Percentiles rank a stretch among this genome's conserved stretches.
Conservation (phyloP, 2,888 invertebrate genomes). For the Apodemia zela region DNA sequence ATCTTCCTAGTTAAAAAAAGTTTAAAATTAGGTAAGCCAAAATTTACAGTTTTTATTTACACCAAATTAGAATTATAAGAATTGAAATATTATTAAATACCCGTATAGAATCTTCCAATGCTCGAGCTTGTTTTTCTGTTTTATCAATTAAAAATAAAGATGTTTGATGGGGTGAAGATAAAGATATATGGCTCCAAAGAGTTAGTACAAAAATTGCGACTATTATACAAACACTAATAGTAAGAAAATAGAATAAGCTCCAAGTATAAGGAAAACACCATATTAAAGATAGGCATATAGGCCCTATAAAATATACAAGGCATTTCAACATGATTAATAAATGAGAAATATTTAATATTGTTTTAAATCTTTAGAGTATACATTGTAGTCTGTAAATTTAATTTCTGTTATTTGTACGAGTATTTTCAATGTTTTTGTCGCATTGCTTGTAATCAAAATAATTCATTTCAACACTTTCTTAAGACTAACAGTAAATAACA, state of each 20-base stretch:
- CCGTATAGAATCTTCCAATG: conserved; percentile 81
- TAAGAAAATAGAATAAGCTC: conserved; percentile 51
- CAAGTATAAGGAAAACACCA: conserved; percentile 59
- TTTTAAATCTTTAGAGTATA: conserved; percentile 20
- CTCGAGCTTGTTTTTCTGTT: conserved; percentile 81
- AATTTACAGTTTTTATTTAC: neutral
- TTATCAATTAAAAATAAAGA: conserved; percentile 79
- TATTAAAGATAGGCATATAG: conserved; percentile 48
- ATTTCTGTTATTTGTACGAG: neutral
- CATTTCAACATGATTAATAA: conserved; percentile 51
- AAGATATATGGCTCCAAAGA: conserved; percentile 82
- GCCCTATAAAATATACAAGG: conserved; percentile 44
- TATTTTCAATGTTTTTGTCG: neutral
- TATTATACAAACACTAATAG: conserved; percentile 49
- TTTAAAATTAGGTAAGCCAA: conserved; percentile 3
- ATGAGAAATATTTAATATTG: conserved; percentile 16
- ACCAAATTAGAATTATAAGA: neutral
- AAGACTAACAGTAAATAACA: too few species aligned
- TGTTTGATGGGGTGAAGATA: conserved; percentile 84
- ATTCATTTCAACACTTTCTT: neutral
- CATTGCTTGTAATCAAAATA: neutral
- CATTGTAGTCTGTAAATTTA: neutral
- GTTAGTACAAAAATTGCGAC: conserved; percentile 56
- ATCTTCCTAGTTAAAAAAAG: conserved; percentile 53
- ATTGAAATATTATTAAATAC: conserved; percentile 38